A percentile compares a stretch with the other conserved stretches of the same genome.
phyloP scores from a whole-genome alignment of 37 sponge, comb jelly and placozoan species.

The Bolinopsis microptera region DNA sequence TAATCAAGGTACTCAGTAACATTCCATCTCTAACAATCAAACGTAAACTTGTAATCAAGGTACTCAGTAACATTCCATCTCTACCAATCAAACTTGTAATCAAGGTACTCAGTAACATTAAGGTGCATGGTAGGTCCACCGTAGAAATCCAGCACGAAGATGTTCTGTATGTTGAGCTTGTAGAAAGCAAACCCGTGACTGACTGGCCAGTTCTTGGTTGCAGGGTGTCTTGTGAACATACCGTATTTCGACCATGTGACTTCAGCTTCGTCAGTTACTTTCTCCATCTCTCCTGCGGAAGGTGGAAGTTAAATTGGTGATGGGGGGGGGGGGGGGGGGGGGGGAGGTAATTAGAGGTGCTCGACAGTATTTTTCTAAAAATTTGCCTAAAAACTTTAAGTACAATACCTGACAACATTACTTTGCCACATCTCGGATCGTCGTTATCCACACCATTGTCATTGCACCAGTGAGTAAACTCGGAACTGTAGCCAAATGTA shows the following conservation, averaged over 20 bases:
- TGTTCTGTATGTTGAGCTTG: conserved; percentile 36
- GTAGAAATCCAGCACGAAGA: conserved; percentile 30
- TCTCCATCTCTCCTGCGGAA: conserved; percentile 38
- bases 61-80: too few species aligned
- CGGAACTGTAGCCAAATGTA: conserved; percentile 18
- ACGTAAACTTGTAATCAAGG: too few species aligned
- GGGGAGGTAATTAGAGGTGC: neutral
- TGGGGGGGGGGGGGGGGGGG: neutral
- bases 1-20: too few species aligned
- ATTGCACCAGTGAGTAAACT: conserved; percentile 30
- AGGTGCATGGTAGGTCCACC: conserved; percentile 19
- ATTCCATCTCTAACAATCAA: neutral
- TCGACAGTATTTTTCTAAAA: too few species aligned
- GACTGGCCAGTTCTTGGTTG: conserved; percentile 8
- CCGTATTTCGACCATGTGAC: neutral
- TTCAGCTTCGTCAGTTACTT: conserved; percentile 28
- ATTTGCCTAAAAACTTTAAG: too few species aligned
- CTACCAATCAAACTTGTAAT: conserved; percentile 11
- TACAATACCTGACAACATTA: neutral
- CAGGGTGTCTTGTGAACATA: conserved; percentile 35
- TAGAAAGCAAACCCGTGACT: conserved; percentile 27
- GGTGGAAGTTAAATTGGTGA: too few species aligned
- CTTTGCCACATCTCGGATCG: neutral
- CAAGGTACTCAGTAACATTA: conserved; percentile 14
- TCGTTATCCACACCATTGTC: conserved; percentile 5